Conservation (phyloP, 2,888 invertebrate species). For the Lymantria dispar region DNA sequence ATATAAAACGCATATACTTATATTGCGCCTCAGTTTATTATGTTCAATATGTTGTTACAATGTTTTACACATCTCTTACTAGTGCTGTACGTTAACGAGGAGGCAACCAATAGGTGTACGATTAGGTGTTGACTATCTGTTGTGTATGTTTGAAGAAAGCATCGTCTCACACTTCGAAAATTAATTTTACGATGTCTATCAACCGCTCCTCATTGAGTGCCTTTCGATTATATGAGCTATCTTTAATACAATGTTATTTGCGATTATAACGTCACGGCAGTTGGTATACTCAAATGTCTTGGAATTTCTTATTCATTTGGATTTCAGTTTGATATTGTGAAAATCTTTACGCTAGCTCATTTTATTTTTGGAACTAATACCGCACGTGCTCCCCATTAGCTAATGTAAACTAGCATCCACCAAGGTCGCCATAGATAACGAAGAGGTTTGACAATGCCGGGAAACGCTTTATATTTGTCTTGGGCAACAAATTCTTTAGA, state of each 20-base stretch:
- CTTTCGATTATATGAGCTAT: constrained; percentile 14
- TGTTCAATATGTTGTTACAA: constrained; percentile 42
- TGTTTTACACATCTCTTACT: constrained; percentile 35
- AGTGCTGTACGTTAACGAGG: constrained; percentile 22
- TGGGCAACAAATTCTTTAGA: no score
- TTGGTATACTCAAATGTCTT: no score
- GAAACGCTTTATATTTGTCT: no score
- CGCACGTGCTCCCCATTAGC: no score
- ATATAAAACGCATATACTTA: constrained; percentile 43
- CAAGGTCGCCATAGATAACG: no score
- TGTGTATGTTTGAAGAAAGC: constrained; percentile 17
- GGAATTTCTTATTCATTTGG: no score
- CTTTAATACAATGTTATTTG: background rate
- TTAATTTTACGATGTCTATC: constrained; percentile 14
- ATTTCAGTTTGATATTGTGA: no score
- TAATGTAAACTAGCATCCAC: no score
- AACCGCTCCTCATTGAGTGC: constrained; percentile 7
- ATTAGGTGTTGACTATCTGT: constrained; percentile 27
- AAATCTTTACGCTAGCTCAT: no score
- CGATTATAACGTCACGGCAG: background rate
- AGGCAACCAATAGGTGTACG: constrained; percentile 18
- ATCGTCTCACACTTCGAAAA: constrained; percentile 20
- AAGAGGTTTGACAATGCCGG: no score
- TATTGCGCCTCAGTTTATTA: constrained; percentile 55
- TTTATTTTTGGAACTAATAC: no score